Evolutionary conservation across 2,797 vertebrate genomes (phyloP).

Genomic region (Menidia menidia): DNA sequence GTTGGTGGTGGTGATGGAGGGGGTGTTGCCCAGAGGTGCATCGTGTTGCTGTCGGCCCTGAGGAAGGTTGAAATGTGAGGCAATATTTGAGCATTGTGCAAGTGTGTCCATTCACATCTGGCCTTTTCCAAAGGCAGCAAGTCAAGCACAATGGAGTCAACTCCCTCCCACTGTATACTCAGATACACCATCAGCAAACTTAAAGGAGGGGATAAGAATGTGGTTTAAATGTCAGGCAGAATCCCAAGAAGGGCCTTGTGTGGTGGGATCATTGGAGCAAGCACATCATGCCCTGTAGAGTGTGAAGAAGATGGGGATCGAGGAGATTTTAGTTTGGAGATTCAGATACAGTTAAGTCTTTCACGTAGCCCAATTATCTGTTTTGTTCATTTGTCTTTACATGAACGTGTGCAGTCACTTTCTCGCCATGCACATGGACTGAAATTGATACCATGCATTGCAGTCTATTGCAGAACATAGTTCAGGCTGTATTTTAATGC

Average conservation of each 20-base stretch:
- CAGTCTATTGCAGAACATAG: background rate
- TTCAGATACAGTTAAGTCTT: slow-evolving; percentile 6
- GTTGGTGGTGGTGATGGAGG: slow-evolving; percentile 65
- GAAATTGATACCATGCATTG: too few species aligned
- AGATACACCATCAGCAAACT: slow-evolving; percentile 23
- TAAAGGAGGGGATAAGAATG: slow-evolving; percentile 6
- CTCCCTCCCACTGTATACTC: slow-evolving; percentile 37
- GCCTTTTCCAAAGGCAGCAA: slow-evolving; percentile 71
- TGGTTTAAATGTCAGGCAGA: slow-evolving; percentile 26
- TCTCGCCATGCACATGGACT: background rate
- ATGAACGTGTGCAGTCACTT: background rate
- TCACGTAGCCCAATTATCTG: background rate
- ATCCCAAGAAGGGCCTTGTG: slow-evolving; percentile 21
- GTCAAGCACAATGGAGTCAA: slow-evolving; percentile 47
- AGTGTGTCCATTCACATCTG: slow-evolving; percentile 52
- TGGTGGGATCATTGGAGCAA: slow-evolving; percentile 27
- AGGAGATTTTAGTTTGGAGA: slow-evolving; percentile 5
- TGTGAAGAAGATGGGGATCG: background rate
- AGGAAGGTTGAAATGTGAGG: slow-evolving; percentile 70
- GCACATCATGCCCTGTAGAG: background rate
- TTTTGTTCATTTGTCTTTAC: background rate
- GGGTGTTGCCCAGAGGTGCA: slow-evolving; percentile 41
- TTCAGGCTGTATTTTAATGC: too few species aligned
- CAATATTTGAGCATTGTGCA: slow-evolving; percentile 72
- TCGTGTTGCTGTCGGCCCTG: slow-evolving; percentile 65